These are phyloP conservation scores for Andrena cerasifolii DNA, from an alignment of 1,140 invertebrate species.

Conservation along the genomic window DNA sequence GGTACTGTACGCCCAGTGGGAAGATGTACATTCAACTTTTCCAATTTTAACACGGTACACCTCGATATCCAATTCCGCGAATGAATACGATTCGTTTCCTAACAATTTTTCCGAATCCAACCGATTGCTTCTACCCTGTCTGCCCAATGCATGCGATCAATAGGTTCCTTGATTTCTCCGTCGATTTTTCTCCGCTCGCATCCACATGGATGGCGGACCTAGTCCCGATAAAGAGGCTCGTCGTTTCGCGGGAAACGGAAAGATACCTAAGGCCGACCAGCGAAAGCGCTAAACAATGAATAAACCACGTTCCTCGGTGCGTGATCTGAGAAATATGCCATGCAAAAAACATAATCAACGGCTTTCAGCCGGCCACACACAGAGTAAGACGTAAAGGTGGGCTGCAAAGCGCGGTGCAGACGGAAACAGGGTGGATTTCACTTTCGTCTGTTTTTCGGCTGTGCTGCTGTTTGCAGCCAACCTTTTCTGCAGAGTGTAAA, in stretches of 20 bases:
- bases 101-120: constrained; percentile 20
- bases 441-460: not conserved
- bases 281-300: constrained; percentile 19
- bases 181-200: not conserved
- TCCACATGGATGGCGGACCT: not conserved
- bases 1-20: not conserved
- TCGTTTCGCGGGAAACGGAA: not conserved
- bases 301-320: constrained; percentile 15
- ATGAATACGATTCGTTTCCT: not conserved
- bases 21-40: not conserved
- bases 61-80: constrained; percentile 6
- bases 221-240: not conserved
- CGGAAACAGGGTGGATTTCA: not conserved
- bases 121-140: not conserved
- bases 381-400: not conserved
- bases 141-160: not conserved
- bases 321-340: constrained; percentile 29
- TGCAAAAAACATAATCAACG: constrained; percentile 40
- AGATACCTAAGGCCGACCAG: not conserved
- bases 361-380: constrained; percentile 36
- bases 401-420: not conserved
- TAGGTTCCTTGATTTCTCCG: not conserved
- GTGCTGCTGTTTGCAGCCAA: not conserved
- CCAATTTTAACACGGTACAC: not conserved
- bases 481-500: not conserved